Base-by-base conservation (phyloP, 2,888 invertebrate genomes). In the Autographa gamma region DNA sequence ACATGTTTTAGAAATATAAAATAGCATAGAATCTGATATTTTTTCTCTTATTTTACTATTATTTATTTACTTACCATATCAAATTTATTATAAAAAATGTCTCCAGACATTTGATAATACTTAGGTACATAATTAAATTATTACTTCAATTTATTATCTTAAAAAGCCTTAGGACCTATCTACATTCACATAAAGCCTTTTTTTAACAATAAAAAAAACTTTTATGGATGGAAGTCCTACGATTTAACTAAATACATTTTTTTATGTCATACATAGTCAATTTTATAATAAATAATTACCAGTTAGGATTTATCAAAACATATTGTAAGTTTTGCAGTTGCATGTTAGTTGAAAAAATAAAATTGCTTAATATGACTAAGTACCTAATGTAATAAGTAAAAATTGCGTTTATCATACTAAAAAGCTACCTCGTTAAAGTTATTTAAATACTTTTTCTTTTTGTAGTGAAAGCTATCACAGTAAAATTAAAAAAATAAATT, bases 1-100 rank as follows among this genome's bases (percentile, higher is more conserved):
- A 72, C 70, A 67, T 77, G 61, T 48, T 69, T 72, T 83, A 80
- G 74, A 82, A 69, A 77, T 80, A 83, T 76, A 83, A 80, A 76
- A 71, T 79, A 76, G 74, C 70, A 81, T 74, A 69, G 73, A 80
- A 79, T 75, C 59, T 63, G 64, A 56, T 71, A 48, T 67, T 66
- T 69, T 70, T 54, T 43, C 73, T 73, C 54, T 64, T 66, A 62
- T 69, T 70, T 79, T 43, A 63, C 69, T 52, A n/a, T 54, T 56
- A 56, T 56, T 48, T 56, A 66, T 65, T 73, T 76, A 73, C 77
- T 75, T 71, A 80, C 75, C 76, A 48, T 68, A 70, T 60, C 31
- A 59, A 69, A 74, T 66, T 7, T 70, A 70, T 59, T 48, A 32
- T 67, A 67, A 64, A 52, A 11, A 59, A 63, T 68, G 63, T 63